phyloP scores from a whole-genome alignment of 2,888 invertebrate species.

The Lacanobia oleracea region DNA sequence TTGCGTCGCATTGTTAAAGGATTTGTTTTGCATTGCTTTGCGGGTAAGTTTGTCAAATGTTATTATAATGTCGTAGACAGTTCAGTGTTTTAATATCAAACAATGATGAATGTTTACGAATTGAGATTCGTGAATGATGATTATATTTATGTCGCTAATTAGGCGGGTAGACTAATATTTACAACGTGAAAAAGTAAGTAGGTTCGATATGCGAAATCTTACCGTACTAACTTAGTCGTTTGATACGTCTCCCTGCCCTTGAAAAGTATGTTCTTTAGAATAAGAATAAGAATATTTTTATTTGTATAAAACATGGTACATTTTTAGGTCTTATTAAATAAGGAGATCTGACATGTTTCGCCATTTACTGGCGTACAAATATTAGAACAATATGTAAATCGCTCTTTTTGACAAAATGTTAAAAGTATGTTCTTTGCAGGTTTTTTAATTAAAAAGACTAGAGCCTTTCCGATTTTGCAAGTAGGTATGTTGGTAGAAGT shows the following conservation, averaged over 20 bases:
- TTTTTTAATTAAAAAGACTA: too few species aligned
- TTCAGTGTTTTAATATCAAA: slow-evolving; percentile 21
- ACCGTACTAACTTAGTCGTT: background rate
- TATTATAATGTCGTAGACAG: background rate
- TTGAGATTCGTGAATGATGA: slow-evolving; percentile 14
- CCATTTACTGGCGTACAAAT: too few species aligned
- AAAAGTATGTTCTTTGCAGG: too few species aligned
- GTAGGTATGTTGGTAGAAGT: background rate
- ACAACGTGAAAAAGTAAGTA: too few species aligned
- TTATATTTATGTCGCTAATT: background rate
- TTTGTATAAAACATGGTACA: too few species aligned
- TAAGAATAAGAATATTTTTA: too few species aligned
- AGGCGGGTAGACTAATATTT: too few species aligned
- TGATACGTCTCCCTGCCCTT: background rate
- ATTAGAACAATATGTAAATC: too few species aligned
- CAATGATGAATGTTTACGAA: slow-evolving; percentile 17
- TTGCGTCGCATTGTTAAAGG: slow-evolving; percentile 53
- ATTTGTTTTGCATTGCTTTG: slow-evolving; percentile 56
- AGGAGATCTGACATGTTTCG: too few species aligned
- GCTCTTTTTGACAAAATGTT: too few species aligned
- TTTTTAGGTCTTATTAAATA: too few species aligned
- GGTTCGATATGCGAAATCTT: background rate
- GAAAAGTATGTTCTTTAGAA: too few species aligned
- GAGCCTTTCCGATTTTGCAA: background rate
- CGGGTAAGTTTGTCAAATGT: slow-evolving; percentile 60